phyloP scores from a whole-genome alignment of 2,888 invertebrate species.

The Pantelozetes paolii region DNA sequence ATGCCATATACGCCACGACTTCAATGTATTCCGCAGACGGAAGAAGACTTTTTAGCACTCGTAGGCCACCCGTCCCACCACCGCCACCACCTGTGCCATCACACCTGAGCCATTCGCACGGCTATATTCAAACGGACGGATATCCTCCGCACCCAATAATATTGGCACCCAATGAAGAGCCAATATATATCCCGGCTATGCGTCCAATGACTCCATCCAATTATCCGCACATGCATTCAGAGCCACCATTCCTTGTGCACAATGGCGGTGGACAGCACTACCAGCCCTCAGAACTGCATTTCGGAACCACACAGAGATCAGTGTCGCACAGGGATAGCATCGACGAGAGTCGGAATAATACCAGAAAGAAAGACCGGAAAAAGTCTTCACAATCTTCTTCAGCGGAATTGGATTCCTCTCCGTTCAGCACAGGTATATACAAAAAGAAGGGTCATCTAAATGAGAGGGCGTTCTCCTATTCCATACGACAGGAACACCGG shows the following conservation, averaged over 20 bases:
- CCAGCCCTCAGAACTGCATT: neutral
- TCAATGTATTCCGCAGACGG: constrained; percentile 31
- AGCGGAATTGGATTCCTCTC: constrained; percentile 54
- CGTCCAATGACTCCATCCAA: constrained; percentile 17
- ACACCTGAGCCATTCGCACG: neutral
- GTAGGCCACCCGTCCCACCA: constrained; percentile 55
- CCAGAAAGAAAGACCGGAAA: neutral
- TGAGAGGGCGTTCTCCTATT: constrained; percentile 87
- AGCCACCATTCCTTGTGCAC: neutral
- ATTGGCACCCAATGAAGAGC: constrained; percentile 36
- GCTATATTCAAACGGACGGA: constrained; percentile 20
- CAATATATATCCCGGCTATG: constrained; percentile 36
- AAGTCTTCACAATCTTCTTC: constrained; percentile 13
- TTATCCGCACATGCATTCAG: neutral
- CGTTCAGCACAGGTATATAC: constrained; percentile 77
- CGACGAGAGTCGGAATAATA: neutral
- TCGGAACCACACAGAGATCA: neutral
- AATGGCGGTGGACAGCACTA: neutral
- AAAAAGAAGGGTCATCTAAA: constrained; percentile 85
- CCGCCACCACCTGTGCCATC: constrained; percentile 43
- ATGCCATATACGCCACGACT: constrained; percentile 47
- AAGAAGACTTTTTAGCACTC: constrained; percentile 8
- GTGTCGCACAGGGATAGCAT: neutral
- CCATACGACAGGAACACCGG: constrained; percentile 86
- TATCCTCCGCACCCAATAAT: constrained; percentile 26